Base-by-base conservation (phyloP, 2,888 invertebrate species). In the Pemphredon lugubris region DNA sequence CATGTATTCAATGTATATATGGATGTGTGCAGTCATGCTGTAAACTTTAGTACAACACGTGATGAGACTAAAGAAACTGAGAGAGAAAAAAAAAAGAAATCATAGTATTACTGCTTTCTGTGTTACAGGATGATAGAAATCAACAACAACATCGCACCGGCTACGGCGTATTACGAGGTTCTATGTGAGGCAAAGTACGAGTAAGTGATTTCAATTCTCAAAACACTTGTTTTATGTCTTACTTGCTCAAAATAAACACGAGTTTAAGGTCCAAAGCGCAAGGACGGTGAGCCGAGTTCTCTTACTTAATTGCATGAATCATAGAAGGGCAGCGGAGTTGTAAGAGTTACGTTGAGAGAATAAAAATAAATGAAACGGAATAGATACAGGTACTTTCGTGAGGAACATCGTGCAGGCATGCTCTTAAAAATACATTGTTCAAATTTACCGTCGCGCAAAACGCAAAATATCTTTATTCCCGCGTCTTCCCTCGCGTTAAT, bases 171-270 rank as follows among this genome's bases (percentile, higher is more conserved):
- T 71, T 65, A 59, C 65, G 40, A 74, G 84, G 86, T 85, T 86
- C 84, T 82, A 81, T 83, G 84, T 83, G 77, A 80, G 84, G 80
- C 83, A 84, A 83, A 84, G 82, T 65, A 23, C 32, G 65, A 72
- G 65, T 48, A 44, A 61, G 61, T 57, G 45, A 54, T 50, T 63
- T 53, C 18, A 66, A 64, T 51, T 26, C 58, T 53, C 51, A 57
- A 63, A 76, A 13, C 23, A 2, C 34, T 21, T 37, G 18, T 16
- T 32, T 6, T 50, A 18, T 1, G 21, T 1, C 16, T 5, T 1
- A 21, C 21, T n/a, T 16, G 51, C 42, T 42, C 30, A 30, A 7
- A 6, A 4, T 30, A 26, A 9, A n/a, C 42, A 26, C 1, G 16
- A 9, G 18, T n/a, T n/a, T n/a, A n/a, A n/a, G n/a, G n/a, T n/a